Base-by-base conservation (phyloP, 2,888 invertebrate genomes). In the Rhopalosiphum nymphaeae region DNA sequence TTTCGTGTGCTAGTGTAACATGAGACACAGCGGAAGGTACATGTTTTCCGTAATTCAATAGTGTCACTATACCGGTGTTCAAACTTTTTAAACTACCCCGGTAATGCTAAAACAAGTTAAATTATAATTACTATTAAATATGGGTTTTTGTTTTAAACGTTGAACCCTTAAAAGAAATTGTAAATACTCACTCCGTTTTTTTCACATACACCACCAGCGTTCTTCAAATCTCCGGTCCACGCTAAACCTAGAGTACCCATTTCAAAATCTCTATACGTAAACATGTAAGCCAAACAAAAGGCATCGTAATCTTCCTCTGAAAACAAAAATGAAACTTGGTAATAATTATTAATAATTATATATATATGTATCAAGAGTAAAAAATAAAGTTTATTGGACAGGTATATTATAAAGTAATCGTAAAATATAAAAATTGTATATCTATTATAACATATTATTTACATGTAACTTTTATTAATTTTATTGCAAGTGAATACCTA, bases 1-100 rank as follows among this genome's bases (percentile, higher is more conserved):
- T 99, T 97, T 99, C 99, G 96, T 99, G 99, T 36, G 99, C 99
- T 95, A 99, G 97, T 9, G 99, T 99, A 95, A 99, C 98, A 96
- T 99, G 99, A 26, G 99, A 99, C 88, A 99, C 99, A 92, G 99
- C 98, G n/a, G 99, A 98, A 94, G 99, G 99, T 95, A 99, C 99
- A 96, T 99, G 98, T 96, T 99, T 99, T 94, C 99, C 99, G 96
- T 99, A 99, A 96, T 99, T 99, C 95, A 99, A 96, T 95, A 99
- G 96, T 56, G 99, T 99, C 95, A 99, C 99, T 95, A 99, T 99
- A 94, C 99, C 99, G 1, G 99, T 99, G 96, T 99, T 99, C 95
- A 99, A 96, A 95, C 98, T 99, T 96, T 98, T 98, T 96, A 98
- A 97, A 95, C 98, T 98, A 95, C 98, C 98, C 91, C 98, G 97